phyloP scores from a whole-genome alignment of 2,888 invertebrate genomes.

The Drosophila trichaetosa region DNA sequence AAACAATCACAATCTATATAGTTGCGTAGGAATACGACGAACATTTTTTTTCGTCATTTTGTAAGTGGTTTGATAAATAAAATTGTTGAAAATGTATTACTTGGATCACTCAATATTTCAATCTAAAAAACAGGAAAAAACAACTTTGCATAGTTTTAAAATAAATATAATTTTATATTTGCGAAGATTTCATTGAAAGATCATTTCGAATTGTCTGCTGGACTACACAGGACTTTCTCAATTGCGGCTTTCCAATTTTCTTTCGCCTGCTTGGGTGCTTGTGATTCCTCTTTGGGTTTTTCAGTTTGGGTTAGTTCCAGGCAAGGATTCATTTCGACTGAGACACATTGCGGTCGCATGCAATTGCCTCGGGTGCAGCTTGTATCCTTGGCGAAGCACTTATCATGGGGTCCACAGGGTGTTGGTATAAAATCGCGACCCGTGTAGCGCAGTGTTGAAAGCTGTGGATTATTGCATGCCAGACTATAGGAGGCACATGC shows the following conservation, averaged over 20 bases:
- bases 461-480: conserved; percentile 58
- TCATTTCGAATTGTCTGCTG: not conserved
- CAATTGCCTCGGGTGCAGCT: conserved; percentile 54
- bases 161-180: not conserved
- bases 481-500: conserved; percentile 66
- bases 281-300: not conserved
- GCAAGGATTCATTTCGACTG: conserved; percentile 26
- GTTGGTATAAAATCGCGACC: conserved; percentile 68
- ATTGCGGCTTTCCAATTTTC: conserved; percentile 25
- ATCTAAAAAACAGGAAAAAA: too few relatives aligned
- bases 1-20: not conserved
- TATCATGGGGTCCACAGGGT: conserved; percentile 60
- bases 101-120: not conserved
- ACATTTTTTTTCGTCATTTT: conserved; percentile 18
- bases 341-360: conserved; percentile 32
- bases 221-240: conserved; percentile 8
- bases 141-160: not conserved
- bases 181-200: not conserved
- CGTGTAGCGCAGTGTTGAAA: conserved; percentile 65
- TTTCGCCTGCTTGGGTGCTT: not conserved
- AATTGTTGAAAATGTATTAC: not conserved
- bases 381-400: conserved; percentile 52
- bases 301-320: not conserved
- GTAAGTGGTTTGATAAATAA: conserved; percentile 1
- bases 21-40: conserved; percentile 23